Base-by-base conservation (phyloP, 2,113 vertebrate genomes). In the Pheucticus melanocephalus region DNA sequence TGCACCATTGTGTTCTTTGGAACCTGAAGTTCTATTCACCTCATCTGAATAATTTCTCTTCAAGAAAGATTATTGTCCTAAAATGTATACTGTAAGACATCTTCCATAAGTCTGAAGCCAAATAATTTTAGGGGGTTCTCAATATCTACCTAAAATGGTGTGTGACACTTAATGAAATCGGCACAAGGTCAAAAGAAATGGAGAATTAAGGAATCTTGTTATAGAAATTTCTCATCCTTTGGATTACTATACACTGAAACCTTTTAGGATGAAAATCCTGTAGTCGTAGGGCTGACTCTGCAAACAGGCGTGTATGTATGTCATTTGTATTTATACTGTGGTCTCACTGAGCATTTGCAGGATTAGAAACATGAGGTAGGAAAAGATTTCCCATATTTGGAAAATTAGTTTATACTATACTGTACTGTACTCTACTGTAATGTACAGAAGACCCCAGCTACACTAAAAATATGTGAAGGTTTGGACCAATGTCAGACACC, bases 241-340 rank as follows among this genome's bases (percentile, higher is more conserved):
- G 59, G 13, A 28, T 56, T 88, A 56, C 22, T 40, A 37, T 9
- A 30, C 11, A 40, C 13, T 65, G 40, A 51, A 77, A 25, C 6
- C 4, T 54, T 82, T 72, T 37, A 42, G 30, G 28, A 73, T 51
- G 15, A 77, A 82, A 76, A 89, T 25, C 11, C 22, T 61, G 13
- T 22, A 45, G 35, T 56, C 27, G 24, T 60, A 91, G 37, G 12
- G 45, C n/a, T 89, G 40, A 39, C 66, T 70, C 61, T 91, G 13
- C 51, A 75, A 56, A 63, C 7, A 63, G 19, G n/a, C 2, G 0
- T 63, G n/a, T 25, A 77, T 1, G 0, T 19, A 30, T 20, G 50
- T 21, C 3, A 3, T 15, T 91, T 66, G 53, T 56, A 31, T 65
- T 69, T n/a, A 48, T 35, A n/a, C 2, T 56, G 21, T 39, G 22